These are phyloP conservation scores for Calliphora vomitoria DNA, from an alignment of 2,888 invertebrate genomes.

Conservation along the genomic window DNA sequence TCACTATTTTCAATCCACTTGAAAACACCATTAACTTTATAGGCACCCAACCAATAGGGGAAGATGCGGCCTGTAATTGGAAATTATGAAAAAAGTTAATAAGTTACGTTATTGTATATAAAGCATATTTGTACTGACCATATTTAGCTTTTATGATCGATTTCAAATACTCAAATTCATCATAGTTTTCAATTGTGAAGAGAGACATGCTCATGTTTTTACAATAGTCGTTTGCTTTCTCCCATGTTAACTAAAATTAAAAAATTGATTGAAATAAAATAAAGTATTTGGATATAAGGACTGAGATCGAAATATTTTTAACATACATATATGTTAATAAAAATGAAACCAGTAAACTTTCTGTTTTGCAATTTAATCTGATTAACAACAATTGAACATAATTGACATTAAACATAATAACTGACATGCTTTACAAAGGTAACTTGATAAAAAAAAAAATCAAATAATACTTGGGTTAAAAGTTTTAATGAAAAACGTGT, in stretches of 20 bases:
- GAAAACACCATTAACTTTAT: constrained; percentile 53
- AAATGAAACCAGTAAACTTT: too few relatives aligned
- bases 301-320: too few relatives aligned
- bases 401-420: too few relatives aligned
- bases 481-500: too few relatives aligned
- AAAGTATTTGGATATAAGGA: neutral
- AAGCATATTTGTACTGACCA: constrained; percentile 21
- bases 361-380: too few relatives aligned
- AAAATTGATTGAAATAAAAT: neutral
- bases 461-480: too few relatives aligned
- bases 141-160: constrained; percentile 46
- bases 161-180: constrained; percentile 67
- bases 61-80: constrained; percentile 32
- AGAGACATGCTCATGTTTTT: constrained; percentile 59
- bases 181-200: constrained; percentile 40
- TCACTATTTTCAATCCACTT: constrained; percentile 55
- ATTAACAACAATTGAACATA: too few relatives aligned
- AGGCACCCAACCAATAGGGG: constrained; percentile 65
- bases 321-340: too few relatives aligned
- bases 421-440: too few relatives aligned
- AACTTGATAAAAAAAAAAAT: too few relatives aligned
- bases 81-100: neutral
- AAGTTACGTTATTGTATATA: neutral
- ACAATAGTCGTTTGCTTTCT: constrained; percentile 38
- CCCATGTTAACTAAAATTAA: constrained; percentile 54